phyloP scores from a whole-genome alignment of 2,888 invertebrate genomes.

The Euspilapteryx auroguttella region DNA sequence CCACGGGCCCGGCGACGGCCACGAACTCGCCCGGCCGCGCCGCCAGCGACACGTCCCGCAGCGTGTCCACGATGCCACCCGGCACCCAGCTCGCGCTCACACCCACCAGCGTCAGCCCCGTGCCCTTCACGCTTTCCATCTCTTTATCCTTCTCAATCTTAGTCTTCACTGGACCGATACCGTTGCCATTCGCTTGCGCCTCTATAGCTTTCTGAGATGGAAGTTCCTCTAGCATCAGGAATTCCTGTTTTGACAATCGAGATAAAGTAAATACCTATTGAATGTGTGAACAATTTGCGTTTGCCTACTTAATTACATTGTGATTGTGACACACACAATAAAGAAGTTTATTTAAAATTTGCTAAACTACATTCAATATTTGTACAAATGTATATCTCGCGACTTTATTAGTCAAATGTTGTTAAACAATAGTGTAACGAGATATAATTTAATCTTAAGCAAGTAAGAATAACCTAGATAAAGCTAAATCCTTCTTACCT shows the following conservation, averaged over 20 bases:
- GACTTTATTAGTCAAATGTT: no score
- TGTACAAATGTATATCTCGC: no score
- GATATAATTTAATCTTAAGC: no score
- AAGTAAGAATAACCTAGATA: no score
- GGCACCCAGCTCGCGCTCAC: conserved; percentile 45
- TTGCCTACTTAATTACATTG: no score
- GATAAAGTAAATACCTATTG: no score
- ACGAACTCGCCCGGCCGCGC: conserved; percentile 61
- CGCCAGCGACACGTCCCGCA: conserved; percentile 50
- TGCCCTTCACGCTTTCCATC: conserved; percentile 17
- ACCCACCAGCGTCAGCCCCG: conserved; percentile 28
- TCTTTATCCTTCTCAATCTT: conserved; percentile 24
- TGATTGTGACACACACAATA: no score
- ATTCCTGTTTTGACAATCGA: conserved; percentile 40
- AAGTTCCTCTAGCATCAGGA: conserved; percentile 40
- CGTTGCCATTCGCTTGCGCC: conserved; percentile 11
- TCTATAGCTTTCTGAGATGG: conserved; percentile 18
- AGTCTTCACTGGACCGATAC: conserved; percentile 16
- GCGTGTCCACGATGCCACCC: conserved; percentile 52
- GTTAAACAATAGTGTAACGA: no score
- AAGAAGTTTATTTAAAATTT: no score
- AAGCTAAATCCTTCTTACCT: no score
- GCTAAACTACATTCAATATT: no score
- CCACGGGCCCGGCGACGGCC: conserved; percentile 74
- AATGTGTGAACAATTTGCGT: no score